A percentile compares a stretch with the other conserved stretches of the same genome.
Conservation (phyloP, 2,797 vertebrate species). For the Danio jaintianensis region DNA sequence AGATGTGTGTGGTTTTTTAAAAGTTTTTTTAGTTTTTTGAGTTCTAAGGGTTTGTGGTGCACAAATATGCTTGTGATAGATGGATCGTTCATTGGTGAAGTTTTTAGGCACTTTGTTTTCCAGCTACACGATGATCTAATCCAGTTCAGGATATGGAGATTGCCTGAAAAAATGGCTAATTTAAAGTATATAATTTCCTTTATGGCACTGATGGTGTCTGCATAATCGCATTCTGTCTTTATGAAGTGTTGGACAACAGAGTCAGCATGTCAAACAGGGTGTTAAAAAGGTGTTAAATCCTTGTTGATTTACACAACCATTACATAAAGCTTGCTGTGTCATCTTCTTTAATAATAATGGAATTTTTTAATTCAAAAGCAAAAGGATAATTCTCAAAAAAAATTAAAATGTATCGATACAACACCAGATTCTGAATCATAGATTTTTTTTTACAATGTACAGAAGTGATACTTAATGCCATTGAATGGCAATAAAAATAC, state of each 20-base stretch:
- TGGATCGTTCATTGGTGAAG: background rate
- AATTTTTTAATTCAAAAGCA: too few species aligned
- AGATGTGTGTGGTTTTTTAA: background rate
- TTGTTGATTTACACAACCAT: background rate
- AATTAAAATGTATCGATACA: too few species aligned
- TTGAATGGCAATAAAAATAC: too few species aligned
- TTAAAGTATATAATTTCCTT: background rate
- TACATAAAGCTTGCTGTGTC: background rate
- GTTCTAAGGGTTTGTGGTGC: background rate
- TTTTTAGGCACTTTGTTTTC: slow-evolving; percentile 1
- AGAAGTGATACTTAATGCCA: too few species aligned
- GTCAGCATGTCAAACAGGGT: background rate
- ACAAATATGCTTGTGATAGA: too few species aligned
- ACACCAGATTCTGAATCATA: too few species aligned
- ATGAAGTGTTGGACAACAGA: background rate
- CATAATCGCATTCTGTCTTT: background rate
- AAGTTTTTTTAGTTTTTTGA: background rate
- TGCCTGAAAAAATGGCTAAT: background rate
- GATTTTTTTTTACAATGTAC: too few species aligned
- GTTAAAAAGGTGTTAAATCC: slow-evolving; percentile 24
- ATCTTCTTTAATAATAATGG: background rate
- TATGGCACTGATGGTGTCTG: background rate
- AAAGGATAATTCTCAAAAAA: too few species aligned
- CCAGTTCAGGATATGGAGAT: background rate
- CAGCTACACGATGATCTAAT: background rate